A percentile compares a stretch with the other conserved stretches of the same genome.
phyloP scores from a whole-genome alignment of 2,797 vertebrate species.

The Phrynocephalus vlangalii region DNA sequence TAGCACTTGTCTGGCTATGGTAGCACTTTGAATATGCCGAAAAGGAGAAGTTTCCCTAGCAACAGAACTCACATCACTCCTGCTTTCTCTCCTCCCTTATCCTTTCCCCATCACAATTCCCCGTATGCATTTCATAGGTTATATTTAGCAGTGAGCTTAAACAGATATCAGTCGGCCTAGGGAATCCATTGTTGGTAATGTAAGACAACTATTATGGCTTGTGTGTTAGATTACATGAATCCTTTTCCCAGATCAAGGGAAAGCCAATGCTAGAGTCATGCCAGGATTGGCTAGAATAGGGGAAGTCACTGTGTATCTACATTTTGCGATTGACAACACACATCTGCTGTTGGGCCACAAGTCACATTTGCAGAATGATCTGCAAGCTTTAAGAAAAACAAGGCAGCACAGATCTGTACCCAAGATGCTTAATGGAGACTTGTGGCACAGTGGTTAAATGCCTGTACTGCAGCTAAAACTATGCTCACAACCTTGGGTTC shows the following conservation, averaged over 20 bases:
- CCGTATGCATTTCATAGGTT: slow-evolving; percentile 25
- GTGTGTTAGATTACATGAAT: neutral
- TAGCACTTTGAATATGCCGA: slow-evolving; percentile 44
- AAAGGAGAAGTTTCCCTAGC: slow-evolving; percentile 68
- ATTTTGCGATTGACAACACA: neutral
- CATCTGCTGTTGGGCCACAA: neutral
- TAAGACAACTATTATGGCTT: neutral
- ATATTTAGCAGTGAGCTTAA: slow-evolving; percentile 46
- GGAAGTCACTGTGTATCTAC: rapidly evolving
- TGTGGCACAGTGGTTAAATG: neutral
- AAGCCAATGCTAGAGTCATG: neutral
- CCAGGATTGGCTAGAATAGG: neutral
- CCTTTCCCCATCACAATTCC: slow-evolving; percentile 48
- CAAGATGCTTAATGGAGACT: neutral
- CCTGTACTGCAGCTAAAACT: too few relatives aligned
- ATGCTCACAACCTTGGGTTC: too few relatives aligned
- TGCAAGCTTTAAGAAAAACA: neutral
- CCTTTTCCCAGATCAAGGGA: neutral
- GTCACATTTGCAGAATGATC: neutral
- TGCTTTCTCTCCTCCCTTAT: slow-evolving; percentile 4
- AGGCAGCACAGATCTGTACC: neutral
- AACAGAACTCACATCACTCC: slow-evolving; percentile 44
- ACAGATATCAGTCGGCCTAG: neutral
- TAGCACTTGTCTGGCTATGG: slow-evolving; percentile 49
- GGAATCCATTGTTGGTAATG: slow-evolving; percentile 6